Evolutionary conservation across 2,888 invertebrate genomes (phyloP).

Genomic region (Corythucha ciliata): DNA sequence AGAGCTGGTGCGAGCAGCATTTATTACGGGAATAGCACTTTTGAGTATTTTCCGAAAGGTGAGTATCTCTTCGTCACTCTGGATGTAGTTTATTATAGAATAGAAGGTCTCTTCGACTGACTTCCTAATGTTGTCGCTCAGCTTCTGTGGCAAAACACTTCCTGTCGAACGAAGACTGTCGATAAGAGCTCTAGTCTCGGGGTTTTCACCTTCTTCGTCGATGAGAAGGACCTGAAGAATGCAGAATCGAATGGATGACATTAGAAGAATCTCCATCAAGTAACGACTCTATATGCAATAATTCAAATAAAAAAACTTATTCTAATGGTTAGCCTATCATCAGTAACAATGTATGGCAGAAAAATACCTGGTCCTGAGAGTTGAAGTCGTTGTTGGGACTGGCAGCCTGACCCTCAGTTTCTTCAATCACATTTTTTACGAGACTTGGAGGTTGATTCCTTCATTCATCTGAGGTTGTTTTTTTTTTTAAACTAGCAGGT

Average conservation of each 20-base stretch:
- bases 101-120: background rate
- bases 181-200: slow-evolving; percentile 6
- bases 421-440: no score
- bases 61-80: slow-evolving; percentile 4
- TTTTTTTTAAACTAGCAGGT: background rate
- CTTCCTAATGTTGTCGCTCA: background rate
- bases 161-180: background rate
- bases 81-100: background rate
- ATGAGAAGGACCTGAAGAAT: no score
- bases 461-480: background rate
- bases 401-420: no score
- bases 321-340: no score
- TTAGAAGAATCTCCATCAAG: no score
- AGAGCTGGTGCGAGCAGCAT: no score
- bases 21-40: background rate
- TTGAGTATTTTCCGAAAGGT: slow-evolving; percentile 1
- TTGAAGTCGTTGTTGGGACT: background rate
- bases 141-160: background rate
- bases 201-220: background rate
- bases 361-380: no score
- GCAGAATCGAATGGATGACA: no score
- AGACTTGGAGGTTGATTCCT: background rate
- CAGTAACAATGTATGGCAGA: no score
- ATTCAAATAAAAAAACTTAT: no score
- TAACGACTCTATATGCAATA: no score